Base-by-base conservation (phyloP, 1,140 invertebrate species). In the Neoseiulus cucumeris region DNA sequence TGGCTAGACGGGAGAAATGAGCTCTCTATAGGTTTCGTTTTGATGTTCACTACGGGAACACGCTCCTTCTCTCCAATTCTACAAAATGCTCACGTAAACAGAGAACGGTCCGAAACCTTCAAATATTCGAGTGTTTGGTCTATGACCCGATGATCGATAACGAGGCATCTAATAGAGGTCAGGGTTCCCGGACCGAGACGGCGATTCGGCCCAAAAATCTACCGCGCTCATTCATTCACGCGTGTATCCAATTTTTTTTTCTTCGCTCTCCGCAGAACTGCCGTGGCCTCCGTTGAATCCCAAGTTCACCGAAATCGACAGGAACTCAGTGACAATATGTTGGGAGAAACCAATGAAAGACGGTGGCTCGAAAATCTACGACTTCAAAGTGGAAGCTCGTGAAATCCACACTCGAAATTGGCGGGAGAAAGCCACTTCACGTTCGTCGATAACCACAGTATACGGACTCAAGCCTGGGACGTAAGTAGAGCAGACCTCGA, bases 401-500 rank as follows among this genome's bases (percentile, higher is more conserved):
- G 51, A 59, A 9, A 59, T 59, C 22, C 51, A 59, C 51, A 59
- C 51, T 6, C 51, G 51, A 2, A 25, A 59, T 25, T 59, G 51
- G 51, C 14, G 51, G 22, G 51, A 59, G 22, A 59, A 59, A 33
- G 51, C 51, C 14, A 59, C 51, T 17, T 59, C 51, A 29, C 51
- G 51, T 5, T 59, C 51, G 22, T 59, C 51, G 22, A 59, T 59
- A 59, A 33, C 1, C 14, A 59, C 51, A 17, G 51, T 59, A 20
- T 59, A 59, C 51, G 33, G 51, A 25, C 51, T 59, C 22, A 59
- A 59, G 22, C 51, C 51, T 59, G 51, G 51, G 51, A 59, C 51
- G 51, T 59, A 17, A 59, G 51, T 59, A 59, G 2, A 1, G 4
- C 22, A 9, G 33, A 39, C 9, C 9, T 9, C 9, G 33, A 39